These are phyloP conservation scores for Scophthalmus maximus DNA, from an alignment of 2,113 vertebrate species.

Conservation along the genomic window DNA sequence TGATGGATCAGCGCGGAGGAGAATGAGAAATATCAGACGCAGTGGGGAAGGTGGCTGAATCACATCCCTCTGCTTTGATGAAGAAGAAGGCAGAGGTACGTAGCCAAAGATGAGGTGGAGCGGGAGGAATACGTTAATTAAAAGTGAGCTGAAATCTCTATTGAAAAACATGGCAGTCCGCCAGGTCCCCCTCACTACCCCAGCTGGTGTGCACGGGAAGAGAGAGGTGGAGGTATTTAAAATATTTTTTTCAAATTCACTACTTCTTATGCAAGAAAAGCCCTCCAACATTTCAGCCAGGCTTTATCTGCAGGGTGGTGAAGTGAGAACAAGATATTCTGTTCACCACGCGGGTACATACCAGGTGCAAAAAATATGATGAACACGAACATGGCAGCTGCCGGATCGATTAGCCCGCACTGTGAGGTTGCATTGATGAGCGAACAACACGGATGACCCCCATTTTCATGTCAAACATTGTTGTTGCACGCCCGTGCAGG, in stretches of 20 bases:
- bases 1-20: constrained; percentile 45
- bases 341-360: constrained; percentile 4
- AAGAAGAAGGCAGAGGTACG: constrained; percentile 17
- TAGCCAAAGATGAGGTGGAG: constrained; percentile 26
- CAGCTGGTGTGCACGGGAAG: not conserved
- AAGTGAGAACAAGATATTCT: constrained; percentile 22
- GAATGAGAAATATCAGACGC: constrained; percentile 18
- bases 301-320: constrained; percentile 11
- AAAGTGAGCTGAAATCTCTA: constrained; percentile 29
- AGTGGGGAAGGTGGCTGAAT: constrained; percentile 29
- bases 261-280: not conserved
- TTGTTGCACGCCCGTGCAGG: not conserved
- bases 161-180: constrained; percentile 17
- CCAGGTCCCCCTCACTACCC: constrained; percentile 9
- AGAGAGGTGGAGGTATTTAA: not conserved
- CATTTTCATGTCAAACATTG: constrained; percentile 29
- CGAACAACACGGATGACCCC: constrained; percentile 23
- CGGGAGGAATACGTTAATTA: constrained; percentile 41
- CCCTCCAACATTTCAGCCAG: not conserved
- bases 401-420: constrained; percentile 37
- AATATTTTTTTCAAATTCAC: not conserved
- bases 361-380: constrained; percentile 30
- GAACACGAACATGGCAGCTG: not conserved
- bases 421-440: constrained; percentile 52
- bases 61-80: constrained; percentile 55